Evolutionary conservation across 1,140 invertebrate species (phyloP).

Genomic region (Drosophila murphyi): DNA sequence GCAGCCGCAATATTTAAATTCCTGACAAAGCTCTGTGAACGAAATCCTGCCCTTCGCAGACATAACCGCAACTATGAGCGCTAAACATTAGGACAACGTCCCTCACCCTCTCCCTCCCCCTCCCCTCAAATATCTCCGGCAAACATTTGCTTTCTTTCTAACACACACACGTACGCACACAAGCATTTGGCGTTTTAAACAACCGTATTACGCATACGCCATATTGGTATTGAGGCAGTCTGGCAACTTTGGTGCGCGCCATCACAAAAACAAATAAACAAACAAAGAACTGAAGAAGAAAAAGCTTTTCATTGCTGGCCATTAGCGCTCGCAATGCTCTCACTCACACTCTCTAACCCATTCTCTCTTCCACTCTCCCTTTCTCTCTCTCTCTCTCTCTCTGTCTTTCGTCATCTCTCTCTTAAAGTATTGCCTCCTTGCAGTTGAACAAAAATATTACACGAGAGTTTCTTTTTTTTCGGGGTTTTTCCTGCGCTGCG

Average conservation of each 20-base stretch:
- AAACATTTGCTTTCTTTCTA: not conserved
- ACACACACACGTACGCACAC: not conserved
- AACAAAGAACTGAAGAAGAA: conserved; percentile 32
- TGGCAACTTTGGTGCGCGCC: conserved; percentile 64
- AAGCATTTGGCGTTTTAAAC: conserved; percentile 51
- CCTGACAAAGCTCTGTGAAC: conserved; percentile 10
- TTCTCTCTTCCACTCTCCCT: conserved; percentile 21
- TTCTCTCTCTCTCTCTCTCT: conserved; percentile 13
- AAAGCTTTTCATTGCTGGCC: conserved; percentile 70
- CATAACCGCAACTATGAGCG: conserved; percentile 31
- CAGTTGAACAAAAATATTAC: conserved; percentile 36
- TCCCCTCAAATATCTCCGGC: not conserved
- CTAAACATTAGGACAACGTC: conserved; percentile 30
- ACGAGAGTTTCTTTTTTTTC: conserved; percentile 17
- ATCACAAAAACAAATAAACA: conserved; percentile 56
- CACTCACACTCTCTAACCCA: conserved; percentile 20
- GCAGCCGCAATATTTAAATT: conserved; percentile 41
- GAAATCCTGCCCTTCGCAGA: conserved; percentile 29
- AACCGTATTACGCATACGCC: conserved; percentile 77
- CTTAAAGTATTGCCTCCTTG: conserved; percentile 20
- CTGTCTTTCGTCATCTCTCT: not conserved
- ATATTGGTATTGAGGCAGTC: conserved; percentile 62
- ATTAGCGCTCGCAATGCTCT: conserved; percentile 32
- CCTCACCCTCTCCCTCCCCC: too few relatives aligned
- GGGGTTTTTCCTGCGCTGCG: conserved; percentile 46